A percentile compares a stretch with the other conserved stretches of the same genome.
Evolutionary conservation across 2,888 invertebrate species (phyloP).

Genomic region (Sminthurinus aureus): DNA sequence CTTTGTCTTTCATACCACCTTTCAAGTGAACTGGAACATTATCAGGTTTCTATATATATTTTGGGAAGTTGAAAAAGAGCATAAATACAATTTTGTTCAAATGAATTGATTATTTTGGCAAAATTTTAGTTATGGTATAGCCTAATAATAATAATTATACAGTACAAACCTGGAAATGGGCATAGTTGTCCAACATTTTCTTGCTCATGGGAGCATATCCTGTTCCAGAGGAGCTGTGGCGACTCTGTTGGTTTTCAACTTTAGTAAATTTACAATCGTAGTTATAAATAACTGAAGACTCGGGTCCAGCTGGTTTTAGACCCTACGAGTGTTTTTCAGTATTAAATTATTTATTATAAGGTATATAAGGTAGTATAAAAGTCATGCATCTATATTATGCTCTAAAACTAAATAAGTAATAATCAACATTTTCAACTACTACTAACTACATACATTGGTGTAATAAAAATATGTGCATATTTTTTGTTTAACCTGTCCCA

Average conservation of each 20-base stretch:
- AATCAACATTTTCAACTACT: too few relatives aligned
- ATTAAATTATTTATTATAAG: too few relatives aligned
- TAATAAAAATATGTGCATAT: not conserved
- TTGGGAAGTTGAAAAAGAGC: not conserved
- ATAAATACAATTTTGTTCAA: not conserved
- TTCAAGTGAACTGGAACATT: constrained; percentile 49
- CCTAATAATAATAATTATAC: too few relatives aligned
- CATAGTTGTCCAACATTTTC: constrained; percentile 33
- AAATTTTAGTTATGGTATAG: too few relatives aligned
- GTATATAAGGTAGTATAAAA: not conserved
- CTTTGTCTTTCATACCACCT: constrained; percentile 42
- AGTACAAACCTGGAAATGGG: constrained; percentile 45
- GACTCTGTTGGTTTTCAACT: not conserved
- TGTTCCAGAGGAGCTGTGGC: not conserved
- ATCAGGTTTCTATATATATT: constrained; percentile 36
- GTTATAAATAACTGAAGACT: constrained; percentile 42
- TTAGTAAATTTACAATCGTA: constrained; percentile 15
- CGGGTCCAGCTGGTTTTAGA: constrained; percentile 27
- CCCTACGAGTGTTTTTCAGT: constrained; percentile 15
- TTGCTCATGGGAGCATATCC: not conserved
- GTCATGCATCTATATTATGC: not conserved
- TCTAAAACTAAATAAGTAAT: not conserved
- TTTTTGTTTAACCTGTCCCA: constrained; percentile 30
- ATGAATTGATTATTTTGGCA: too few relatives aligned
- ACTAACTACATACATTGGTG: not conserved